phyloP scores from a whole-genome alignment of 2,888 invertebrate genomes.

The Yponomeuta sedellus region DNA sequence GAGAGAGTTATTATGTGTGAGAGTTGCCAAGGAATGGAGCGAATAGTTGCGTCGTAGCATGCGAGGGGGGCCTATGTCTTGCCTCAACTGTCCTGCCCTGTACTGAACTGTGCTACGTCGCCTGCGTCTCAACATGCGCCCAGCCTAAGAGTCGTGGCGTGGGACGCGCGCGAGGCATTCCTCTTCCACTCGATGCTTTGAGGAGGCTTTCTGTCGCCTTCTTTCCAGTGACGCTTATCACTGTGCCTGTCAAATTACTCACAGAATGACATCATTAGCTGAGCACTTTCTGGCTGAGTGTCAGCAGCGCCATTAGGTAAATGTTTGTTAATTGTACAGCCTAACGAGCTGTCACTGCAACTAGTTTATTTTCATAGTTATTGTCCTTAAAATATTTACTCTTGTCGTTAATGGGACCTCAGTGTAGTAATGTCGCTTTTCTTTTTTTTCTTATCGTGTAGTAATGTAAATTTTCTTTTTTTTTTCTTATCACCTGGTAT shows the following conservation, averaged over 20 bases:
- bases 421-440: too few relatives aligned
- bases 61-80: too few relatives aligned
- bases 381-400: neutral
- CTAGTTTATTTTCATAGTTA: neutral
- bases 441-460: neutral
- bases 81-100: too few relatives aligned
- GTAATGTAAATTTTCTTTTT: neutral
- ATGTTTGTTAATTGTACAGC: conserved; percentile 3
- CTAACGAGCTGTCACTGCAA: conserved; percentile 6
- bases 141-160: too few relatives aligned
- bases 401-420: neutral
- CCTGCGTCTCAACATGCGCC: too few relatives aligned
- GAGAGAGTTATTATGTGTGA: too few relatives aligned
- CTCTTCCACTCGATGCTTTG: too few relatives aligned
- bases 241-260: conserved; percentile 42
- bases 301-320: conserved; percentile 3
- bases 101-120: too few relatives aligned
- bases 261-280: conserved; percentile 44
- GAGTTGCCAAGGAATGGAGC: too few relatives aligned
- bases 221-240: conserved; percentile 5
- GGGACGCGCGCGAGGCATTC: too few relatives aligned
- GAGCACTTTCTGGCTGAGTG: conserved; percentile 6
- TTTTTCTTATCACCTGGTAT: too few relatives aligned
- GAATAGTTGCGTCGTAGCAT: too few relatives aligned
- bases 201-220: neutral